Base-by-base conservation (phyloP, 2,113 vertebrate genomes). In the Lepisosteus oculatus region DNA sequence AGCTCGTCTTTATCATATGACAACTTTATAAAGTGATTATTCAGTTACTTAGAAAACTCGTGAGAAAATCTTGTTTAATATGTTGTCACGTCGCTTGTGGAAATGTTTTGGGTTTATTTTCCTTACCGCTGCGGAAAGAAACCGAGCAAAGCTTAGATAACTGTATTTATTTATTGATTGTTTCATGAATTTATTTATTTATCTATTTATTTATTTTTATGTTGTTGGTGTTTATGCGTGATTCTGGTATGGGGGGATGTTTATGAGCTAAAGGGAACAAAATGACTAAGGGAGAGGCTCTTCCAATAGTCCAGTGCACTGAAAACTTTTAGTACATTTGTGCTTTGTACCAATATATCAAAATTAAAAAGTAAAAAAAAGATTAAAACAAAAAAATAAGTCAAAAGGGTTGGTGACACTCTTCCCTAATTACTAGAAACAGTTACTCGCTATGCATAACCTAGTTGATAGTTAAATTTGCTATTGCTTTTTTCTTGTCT, bases 381-480 rank as follows among this genome's bases (percentile, higher is more conserved):
- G 88, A 89, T 82, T 85, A 88, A 86, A 94, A 93, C 88, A 94
- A 94, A 92, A 94, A 93, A 93, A 90, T 88, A 78, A 74, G 92
- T 92, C 83, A 81, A 88, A 87, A 91, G 89, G 90, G 91, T 91
- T 83, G 90, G 93, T 94, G 93, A 94, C 93, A 93, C 93, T 96
- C 96, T 97, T 98, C 96, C 96, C 96, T 96, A 95, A 95, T 95
- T 97, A 97, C 95, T 99, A 99, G 97, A 98, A 97, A 96, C 95
- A 97, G 96, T 98, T 98, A 98, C 96, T 99, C 95, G 96, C 97
- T 99, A 99, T 99, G 97, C 97, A 99, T 98, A 99, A 99, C 95
- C 95, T 98, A 99, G 96, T 96, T 97, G 95, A 97, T 99, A 98
- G 97, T 99, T 98, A 92, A 95, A 98, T 99, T 99, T 99, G 97